Evolutionary conservation across 2,888 invertebrate genomes (phyloP).

Genomic region (Pseudococcus jackbeardsleyi): DNA sequence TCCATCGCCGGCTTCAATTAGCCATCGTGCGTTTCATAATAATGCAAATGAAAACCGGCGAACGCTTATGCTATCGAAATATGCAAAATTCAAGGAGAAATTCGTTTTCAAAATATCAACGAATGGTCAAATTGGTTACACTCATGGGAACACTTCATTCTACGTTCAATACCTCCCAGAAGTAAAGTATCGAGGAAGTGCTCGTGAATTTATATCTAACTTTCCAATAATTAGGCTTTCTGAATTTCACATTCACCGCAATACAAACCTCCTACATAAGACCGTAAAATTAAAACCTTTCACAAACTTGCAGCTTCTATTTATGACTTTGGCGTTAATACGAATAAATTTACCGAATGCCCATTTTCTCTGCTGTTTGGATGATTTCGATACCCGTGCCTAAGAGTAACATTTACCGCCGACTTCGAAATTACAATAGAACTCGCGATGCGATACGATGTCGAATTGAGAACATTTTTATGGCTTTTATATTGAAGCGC

Average conservation of each 20-base stretch:
- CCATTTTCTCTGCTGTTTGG: background rate
- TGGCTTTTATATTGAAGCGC: background rate
- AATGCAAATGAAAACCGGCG: constrained; percentile 22
- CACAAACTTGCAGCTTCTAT: constrained; percentile 32
- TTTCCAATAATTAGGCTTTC: constrained; percentile 51
- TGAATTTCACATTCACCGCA: constrained; percentile 27
- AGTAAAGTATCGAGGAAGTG: constrained; percentile 49
- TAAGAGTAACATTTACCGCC: background rate
- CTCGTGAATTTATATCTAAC: constrained; percentile 42
- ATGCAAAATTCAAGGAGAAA: constrained; percentile 54
- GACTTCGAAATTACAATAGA: background rate
- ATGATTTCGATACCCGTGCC: background rate
- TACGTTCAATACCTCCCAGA: constrained; percentile 49
- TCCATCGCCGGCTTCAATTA: constrained; percentile 20
- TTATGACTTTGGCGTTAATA: constrained; percentile 33
- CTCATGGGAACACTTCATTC: constrained; percentile 49
- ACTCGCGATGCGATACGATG: background rate
- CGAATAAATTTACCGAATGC: constrained; percentile 33
- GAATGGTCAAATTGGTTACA: constrained; percentile 55
- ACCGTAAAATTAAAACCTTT: constrained; percentile 46
- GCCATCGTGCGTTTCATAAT: constrained; percentile 18
- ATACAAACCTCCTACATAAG: constrained; percentile 23
- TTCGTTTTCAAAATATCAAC: constrained; percentile 42
- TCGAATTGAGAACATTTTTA: background rate
- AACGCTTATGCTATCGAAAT: constrained; percentile 25